phyloP scores from a whole-genome alignment of 2,113 vertebrate genomes.

The rabbit (Oryctolagus cuniculus) region DNA sequence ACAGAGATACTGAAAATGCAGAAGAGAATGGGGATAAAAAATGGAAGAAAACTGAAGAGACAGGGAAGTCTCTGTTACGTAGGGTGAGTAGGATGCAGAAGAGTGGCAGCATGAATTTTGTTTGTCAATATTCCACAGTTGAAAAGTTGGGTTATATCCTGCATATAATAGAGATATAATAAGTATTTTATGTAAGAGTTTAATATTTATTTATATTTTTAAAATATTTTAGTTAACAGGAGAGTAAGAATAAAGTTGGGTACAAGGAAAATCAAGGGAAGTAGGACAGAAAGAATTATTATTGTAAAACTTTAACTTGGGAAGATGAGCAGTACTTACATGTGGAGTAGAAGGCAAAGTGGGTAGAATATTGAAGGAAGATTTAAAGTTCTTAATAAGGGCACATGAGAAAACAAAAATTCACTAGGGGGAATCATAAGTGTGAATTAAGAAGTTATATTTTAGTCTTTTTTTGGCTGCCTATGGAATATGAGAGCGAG shows the following conservation, averaged over 20 bases:
- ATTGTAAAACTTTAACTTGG: neutral
- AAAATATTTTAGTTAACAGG: neutral
- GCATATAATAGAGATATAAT: neutral
- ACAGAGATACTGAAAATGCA: neutral
- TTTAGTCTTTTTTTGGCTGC: slow-evolving; percentile 24
- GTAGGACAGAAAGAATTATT: neutral
- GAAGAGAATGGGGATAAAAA: neutral
- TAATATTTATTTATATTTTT: slow-evolving; percentile 2
- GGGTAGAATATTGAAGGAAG: neutral
- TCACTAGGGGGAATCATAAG: neutral
- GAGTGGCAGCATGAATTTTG: neutral
- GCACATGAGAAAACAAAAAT: neutral
- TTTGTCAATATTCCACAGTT: neutral
- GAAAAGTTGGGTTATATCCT: neutral
- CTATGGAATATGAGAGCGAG: neutral
- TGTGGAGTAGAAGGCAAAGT: neutral
- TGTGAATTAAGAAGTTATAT: neutral
- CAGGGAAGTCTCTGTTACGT: neutral
- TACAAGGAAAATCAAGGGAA: neutral
- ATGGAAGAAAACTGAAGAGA: neutral
- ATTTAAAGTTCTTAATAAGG: neutral
- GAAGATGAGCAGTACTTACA: neutral
- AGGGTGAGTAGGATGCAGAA: neutral
- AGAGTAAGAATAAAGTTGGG: neutral
- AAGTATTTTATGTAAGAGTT: neutral